Base-by-base conservation (phyloP, 2,888 invertebrate species). In the Diplazon laetatorius region DNA sequence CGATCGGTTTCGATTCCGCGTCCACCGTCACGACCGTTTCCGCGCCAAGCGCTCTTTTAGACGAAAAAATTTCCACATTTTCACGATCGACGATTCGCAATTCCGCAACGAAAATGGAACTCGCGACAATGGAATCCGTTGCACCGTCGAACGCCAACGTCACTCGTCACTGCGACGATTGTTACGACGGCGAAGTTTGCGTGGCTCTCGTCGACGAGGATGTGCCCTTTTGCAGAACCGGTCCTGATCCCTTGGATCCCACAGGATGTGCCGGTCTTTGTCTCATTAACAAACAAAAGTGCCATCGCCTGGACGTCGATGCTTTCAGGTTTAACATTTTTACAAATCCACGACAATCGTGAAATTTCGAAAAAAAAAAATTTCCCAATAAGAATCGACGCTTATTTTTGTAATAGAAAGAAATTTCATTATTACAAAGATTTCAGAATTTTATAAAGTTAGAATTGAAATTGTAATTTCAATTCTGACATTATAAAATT, bases 201-300 rank as follows among this genome's bases (percentile, higher is more conserved):
- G 93, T 94, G 89, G 92, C 94, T 62, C 92, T 94, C 82, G 93
- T 93, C 83, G 92, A 91, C 82, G 94, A 93, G 85, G 93, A 93
- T 60, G 93, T 92, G 57, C 93, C 94, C 2, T 91, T 92, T 57
- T 95, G 95, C 87, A 92, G 92, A 84, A 86, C 86, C 44, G 91
- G 93, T 5, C 84, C 90, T 16, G 94, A 94, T 86, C 87, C 89
- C 2, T 89, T 92, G 10, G 94, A 94, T 86, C 93, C 94, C 1
- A 94, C 94, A 83, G 94, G 94, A 74, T 92, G 92, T 79, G 91
- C 89, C 9, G 92, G 92, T 1, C 86, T 90, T 30, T 92, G 92
- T 78, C 82, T 87, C 39, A 86, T 90, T 39, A 88, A 88, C 72
- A 89, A 86, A 66, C 91, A 92, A 76, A 89, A 88, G 81, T 92